Base-by-base conservation (phyloP, 2,888 invertebrate genomes). In the Agrotis exclamationis region DNA sequence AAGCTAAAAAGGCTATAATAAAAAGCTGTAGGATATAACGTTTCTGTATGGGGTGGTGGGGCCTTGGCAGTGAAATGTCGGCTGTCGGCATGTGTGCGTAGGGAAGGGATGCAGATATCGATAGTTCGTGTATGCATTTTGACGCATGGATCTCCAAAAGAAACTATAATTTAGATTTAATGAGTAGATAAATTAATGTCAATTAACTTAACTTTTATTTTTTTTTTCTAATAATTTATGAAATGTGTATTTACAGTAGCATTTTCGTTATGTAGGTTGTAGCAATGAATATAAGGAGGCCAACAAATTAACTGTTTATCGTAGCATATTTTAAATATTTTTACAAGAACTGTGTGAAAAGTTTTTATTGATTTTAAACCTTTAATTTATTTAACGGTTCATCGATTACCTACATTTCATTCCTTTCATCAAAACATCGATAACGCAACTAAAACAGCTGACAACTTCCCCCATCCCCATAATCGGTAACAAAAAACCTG, bases 1-100 rank as follows among this genome's bases (percentile, higher is more conserved):
- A 72, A 39, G 39, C 72, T 62, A 20, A 22, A 82, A 82, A 72
- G 45, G 45, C 72, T 64, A 20, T 28, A 62, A 78, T 64, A 77
- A 51, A 77, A 71, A n/a, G 54, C 66, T 57, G 47, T 33, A 51
- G 57, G 48, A 63, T 64, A 80, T 83, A 80, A 82, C 79, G 79
- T 82, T 84, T 82, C 74, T 84, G 75, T 77, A 74, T 80, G 84
- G 90, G 89, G 88, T 87, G 79, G 86, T 73, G 83, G 74, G 92
- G 82, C 91, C 91, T 92, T 93, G 92, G 86, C 93, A 91, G 83
- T 93, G 92, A 92, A 91, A 92, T 91, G 91, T 89, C 89, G 76
- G 75, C 54, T 62, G 69, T 44, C 74, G 83, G 84, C 82, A 80
- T 82, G 83, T 85, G 86, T 57, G 51, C 48, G 56, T 87, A 88